Evolutionary conservation across 2,888 invertebrate genomes (phyloP), one percentile per base, ranked within the genome.

Genomic region (Dioctria linearis): DNA sequence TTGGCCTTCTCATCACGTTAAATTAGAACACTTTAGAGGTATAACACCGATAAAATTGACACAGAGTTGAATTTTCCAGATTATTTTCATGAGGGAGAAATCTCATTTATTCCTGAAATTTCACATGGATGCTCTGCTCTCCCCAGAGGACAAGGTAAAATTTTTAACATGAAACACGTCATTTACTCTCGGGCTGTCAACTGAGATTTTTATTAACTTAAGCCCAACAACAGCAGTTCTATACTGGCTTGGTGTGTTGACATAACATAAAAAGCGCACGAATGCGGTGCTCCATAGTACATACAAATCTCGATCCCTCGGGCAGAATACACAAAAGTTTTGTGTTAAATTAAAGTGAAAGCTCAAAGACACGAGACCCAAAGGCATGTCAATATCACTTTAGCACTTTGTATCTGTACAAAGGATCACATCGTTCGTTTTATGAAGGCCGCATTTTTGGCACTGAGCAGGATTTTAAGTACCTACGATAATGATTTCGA

Each of bases 1-100:
- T 69, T 11, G 37, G 49, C 39, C 69, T 25, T 39, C n/a, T n/a
- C n/a, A n/a, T n/a, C n/a, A n/a, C n/a, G 69, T 54, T 69, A 51
- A 69, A 69, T 69, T 51, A 69, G 25, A 40, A 9, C 51, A 11
- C 25, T 39, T 54, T 9, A 11, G 39, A 69, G 51, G 25, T 13
- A 6, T 69, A 9, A 51, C 43, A 11, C 69, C 54, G 11, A 54
- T 54, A 49, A 69, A 69, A 11, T 3, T 39, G 51, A 3, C 51
- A 13, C 13, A 8, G 25, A 1, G 69, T 51, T 69, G 51, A 51
- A 43, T 25, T 51, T 69, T 25, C 9, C 39, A 49, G n/a, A 69
- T 51, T 51, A 51, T 51, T 69, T 46, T 51, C 54, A 54, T 54
- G 54, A 4, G 54, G 54, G 54, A 8, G 54, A 54, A 54, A 54